Conservation (phyloP, 2,113 vertebrate species). For the Clarias magur region DNA sequence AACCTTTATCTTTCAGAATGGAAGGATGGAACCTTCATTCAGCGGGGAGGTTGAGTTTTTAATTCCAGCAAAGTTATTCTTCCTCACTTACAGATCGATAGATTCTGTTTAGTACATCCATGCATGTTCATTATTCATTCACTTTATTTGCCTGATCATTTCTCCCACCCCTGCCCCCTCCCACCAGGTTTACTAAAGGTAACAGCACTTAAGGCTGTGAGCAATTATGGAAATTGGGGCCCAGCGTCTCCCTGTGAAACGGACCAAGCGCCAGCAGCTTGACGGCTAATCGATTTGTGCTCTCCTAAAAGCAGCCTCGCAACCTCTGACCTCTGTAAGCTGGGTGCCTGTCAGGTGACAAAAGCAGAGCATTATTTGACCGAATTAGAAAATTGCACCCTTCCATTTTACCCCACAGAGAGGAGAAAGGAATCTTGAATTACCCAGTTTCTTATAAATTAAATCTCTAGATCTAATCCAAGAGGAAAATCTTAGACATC, state of each 20-base stretch:
- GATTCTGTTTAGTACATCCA: constrained; percentile 22
- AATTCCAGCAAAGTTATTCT: constrained; percentile 34
- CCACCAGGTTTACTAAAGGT: constrained; percentile 49
- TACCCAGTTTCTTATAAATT: constrained; percentile 27
- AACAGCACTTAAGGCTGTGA: constrained; percentile 68
- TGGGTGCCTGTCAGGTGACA: constrained; percentile 90
- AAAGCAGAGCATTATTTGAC: constrained; percentile 88
- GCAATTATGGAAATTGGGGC: constrained; percentile 92
- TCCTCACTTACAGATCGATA: constrained; percentile 45
- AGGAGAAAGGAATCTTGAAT: neutral
- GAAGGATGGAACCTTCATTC: constrained; percentile 14
- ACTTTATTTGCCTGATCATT: constrained; percentile 51
- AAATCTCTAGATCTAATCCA: constrained; percentile 19
- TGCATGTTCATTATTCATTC: constrained; percentile 44
- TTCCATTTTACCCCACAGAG: constrained; percentile 28
- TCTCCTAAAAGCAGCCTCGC: constrained; percentile 81
- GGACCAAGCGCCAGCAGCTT: constrained; percentile 81
- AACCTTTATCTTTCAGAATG: constrained; percentile 15
- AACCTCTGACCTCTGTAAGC: constrained; percentile 89
- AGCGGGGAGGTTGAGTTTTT: neutral
- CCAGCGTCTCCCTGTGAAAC: constrained; percentile 85
- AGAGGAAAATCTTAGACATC: constrained; percentile 10
- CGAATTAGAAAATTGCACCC: constrained; percentile 75
- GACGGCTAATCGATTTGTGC: constrained; percentile 99
- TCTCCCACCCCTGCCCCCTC: constrained; percentile 58